A percentile compares a stretch with the other conserved stretches of the same genome.
Conservation (phyloP, 1,140 invertebrate species). For the Aphis craccivora region DNA sequence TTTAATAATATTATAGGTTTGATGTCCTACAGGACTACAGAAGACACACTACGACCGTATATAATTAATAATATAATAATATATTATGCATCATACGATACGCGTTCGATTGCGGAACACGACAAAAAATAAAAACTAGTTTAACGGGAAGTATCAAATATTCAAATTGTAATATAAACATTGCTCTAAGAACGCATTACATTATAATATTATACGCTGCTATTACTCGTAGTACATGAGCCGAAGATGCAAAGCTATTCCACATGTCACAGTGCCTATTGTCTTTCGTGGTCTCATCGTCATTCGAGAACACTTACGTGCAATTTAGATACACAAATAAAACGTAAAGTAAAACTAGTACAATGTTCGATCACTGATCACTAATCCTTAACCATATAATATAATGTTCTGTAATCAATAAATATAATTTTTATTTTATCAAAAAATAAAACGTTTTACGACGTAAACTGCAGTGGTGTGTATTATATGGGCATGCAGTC, state of each 20-base stretch:
- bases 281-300: background rate
- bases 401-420: background rate
- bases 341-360: background rate
- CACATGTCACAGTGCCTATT: background rate
- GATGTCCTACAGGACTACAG: background rate
- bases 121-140: conserved; percentile 33
- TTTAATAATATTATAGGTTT: background rate
- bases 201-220: background rate
- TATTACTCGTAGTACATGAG: no score
- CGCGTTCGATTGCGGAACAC: background rate
- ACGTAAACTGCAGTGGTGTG: background rate
- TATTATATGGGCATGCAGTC: background rate
- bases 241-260: no score
- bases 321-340: background rate
- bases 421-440: background rate
- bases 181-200: background rate
- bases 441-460: background rate
- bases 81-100: background rate
- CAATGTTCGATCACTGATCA: background rate
- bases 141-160: conserved; percentile 46
- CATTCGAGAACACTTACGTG: background rate
- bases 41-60: background rate
- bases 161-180: background rate
- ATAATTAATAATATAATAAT: background rate
- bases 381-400: background rate